Conservation (phyloP, 2,113 vertebrate genomes). For the Pangasianodon hypophthalmus region DNA sequence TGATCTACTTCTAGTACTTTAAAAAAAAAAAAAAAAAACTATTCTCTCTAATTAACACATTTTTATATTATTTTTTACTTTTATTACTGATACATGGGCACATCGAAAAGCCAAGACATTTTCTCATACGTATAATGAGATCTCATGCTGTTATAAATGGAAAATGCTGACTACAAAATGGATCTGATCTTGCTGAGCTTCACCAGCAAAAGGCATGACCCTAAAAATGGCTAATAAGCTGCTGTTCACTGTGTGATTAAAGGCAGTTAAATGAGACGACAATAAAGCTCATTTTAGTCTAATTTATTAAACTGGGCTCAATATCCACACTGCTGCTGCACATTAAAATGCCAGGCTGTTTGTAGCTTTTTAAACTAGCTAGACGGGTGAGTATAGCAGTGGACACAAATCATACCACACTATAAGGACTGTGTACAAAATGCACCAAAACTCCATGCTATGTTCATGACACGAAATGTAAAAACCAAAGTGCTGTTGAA, state of each 20-base stretch:
- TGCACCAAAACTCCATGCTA: background rate
- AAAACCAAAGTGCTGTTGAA: background rate
- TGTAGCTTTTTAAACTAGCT: background rate
- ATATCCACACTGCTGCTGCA: background rate
- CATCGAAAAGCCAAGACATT: background rate
- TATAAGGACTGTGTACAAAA: background rate
- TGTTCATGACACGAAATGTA: background rate
- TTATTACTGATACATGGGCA: background rate
- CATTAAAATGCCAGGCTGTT: background rate
- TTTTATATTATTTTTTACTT: background rate
- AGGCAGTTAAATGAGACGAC: background rate
- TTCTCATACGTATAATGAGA: background rate
- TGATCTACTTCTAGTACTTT: background rate
- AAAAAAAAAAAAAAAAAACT: no score
- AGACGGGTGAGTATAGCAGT: background rate
- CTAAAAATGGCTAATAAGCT: background rate
- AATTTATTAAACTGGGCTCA: background rate
- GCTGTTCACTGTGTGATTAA: background rate
- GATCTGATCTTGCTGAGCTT: conserved; percentile 8
- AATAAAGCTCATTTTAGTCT: background rate
- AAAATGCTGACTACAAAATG: background rate
- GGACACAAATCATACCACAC: background rate
- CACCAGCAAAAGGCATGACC: background rate
- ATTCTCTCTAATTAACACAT: background rate
- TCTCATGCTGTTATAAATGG: background rate